Percentiles rank a stretch among this genome's conserved stretches.
These are phyloP conservation scores for Egretta garzetta DNA, from an alignment of 2,113 vertebrate genomes.

Conservation along the genomic window DNA sequence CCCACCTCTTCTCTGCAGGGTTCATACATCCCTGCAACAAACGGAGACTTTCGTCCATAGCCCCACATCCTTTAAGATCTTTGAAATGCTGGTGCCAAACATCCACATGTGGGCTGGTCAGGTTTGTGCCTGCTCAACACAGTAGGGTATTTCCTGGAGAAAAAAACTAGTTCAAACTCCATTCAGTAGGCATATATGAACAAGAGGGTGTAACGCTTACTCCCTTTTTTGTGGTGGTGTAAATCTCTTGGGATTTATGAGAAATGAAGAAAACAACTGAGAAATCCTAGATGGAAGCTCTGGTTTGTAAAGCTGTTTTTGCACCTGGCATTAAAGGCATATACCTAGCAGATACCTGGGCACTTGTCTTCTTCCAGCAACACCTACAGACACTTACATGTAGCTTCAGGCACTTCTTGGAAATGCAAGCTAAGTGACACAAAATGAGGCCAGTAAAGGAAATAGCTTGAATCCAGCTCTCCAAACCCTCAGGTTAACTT, in stretches of 20 bases:
- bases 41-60: not conserved
- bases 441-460: not conserved
- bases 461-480: not conserved
- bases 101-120: not conserved
- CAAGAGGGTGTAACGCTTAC: not conserved
- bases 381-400: not conserved
- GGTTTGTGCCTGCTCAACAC: slow-evolving; percentile 15
- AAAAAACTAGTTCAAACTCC: not conserved
- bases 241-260: not conserved
- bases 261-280: not conserved
- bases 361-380: not conserved
- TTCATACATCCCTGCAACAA: not conserved
- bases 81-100: not conserved
- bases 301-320: not conserved
- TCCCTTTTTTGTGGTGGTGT: not conserved
- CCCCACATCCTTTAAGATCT: not conserved
- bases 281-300: not conserved
- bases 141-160: slow-evolving; percentile 12
- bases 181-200: not conserved
- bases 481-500: not conserved
- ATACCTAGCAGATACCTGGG: not conserved
- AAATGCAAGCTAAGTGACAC: not conserved
- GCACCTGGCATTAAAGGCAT: not conserved
- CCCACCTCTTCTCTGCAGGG: not conserved
- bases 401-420: not conserved